These are phyloP conservation scores for Andrena flavipes DNA, from an alignment of 2,888 invertebrate species.

Conservation along the genomic window DNA sequence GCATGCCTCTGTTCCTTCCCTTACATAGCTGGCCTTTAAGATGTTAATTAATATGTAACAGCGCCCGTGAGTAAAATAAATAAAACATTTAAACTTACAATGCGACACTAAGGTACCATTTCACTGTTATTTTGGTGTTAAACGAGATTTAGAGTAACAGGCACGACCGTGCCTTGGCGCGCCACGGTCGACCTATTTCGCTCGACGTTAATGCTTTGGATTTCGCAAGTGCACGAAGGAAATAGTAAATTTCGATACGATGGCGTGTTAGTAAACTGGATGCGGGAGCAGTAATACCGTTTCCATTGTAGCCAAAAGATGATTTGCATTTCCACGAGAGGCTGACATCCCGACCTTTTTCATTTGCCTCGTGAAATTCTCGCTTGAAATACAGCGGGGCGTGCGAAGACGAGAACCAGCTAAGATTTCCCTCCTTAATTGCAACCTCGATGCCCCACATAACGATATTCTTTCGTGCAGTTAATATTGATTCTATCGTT, in stretches of 20 bases:
- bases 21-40: not conserved
- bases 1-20: not conserved
- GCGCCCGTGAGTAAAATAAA: not conserved
- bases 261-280: not conserved
- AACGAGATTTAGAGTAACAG: not conserved
- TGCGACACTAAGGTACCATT: not conserved
- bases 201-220: not conserved
- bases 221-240: slow-evolving; percentile 27
- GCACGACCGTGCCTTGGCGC: slow-evolving; percentile 1
- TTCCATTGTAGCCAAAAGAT: not conserved
- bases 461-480: slow-evolving; percentile 35
- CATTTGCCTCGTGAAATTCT: slow-evolving; percentile 26
- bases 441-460: slow-evolving; percentile 55
- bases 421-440: slow-evolving; percentile 76
- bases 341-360: not conserved
- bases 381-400: slow-evolving; percentile 1
- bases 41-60: not conserved
- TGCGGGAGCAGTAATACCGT: not conserved
- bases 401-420: slow-evolving; percentile 53
- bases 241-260: slow-evolving; percentile 10
- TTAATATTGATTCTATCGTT: slow-evolving; percentile 23
- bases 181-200: slow-evolving; percentile 24
- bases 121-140: not conserved
- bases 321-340: not conserved
- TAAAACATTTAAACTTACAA: not conserved